These are phyloP conservation scores for Neotragus pygmaeus DNA, from an alignment of 2,113 vertebrate species.

Conservation along the genomic window DNA sequence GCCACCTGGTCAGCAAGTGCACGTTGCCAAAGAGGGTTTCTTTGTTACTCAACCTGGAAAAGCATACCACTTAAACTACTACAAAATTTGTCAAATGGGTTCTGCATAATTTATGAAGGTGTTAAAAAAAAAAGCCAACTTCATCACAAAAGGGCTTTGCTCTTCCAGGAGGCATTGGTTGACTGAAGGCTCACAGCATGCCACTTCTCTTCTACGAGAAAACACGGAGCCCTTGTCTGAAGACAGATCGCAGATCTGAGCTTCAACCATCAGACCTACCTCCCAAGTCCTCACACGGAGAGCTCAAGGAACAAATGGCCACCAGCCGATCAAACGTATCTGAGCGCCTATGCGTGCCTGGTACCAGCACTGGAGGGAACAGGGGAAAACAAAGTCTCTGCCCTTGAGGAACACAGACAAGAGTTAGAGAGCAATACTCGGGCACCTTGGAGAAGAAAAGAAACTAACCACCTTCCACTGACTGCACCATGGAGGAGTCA, in stretches of 20 bases:
- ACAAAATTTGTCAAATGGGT: neutral
- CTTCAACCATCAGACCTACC: neutral
- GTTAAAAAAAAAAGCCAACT: neutral
- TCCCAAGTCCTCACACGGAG: neutral
- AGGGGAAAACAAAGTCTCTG: neutral
- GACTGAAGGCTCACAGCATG: accelerated
- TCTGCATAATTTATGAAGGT: neutral
- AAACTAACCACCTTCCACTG: neutral
- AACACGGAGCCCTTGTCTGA: neutral
- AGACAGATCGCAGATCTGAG: neutral
- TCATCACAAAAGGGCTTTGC: neutral
- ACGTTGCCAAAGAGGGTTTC: accelerated
- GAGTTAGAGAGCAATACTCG: neutral
- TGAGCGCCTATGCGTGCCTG: accelerated
- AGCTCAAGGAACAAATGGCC: neutral
- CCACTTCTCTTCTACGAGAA: neutral
- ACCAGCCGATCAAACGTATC: neutral
- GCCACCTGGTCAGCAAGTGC: no score
- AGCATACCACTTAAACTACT: accelerated
- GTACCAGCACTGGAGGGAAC: neutral
- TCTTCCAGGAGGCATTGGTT: neutral
- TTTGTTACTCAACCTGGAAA: neutral
- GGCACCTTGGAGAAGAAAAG: neutral
- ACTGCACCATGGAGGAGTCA: accelerated
- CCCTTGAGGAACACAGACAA: neutral